Percentiles rank a stretch among this genome's conserved stretches.
Conservation (phyloP, 2,113 vertebrate genomes). For the Chamaetylas fuelleborni region DNA sequence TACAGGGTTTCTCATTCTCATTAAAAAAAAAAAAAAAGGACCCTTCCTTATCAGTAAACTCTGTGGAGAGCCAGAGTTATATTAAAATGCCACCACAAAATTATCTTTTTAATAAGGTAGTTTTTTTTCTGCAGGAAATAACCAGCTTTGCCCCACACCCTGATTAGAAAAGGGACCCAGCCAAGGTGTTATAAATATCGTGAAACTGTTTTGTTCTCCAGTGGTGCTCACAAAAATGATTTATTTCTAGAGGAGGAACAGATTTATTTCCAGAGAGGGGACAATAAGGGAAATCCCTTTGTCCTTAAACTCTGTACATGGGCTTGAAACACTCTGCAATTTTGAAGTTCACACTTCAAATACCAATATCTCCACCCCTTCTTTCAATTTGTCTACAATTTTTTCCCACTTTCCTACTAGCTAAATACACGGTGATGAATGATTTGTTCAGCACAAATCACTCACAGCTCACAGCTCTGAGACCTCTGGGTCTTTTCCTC, state of each 20-base stretch:
- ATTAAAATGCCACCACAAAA: not conserved
- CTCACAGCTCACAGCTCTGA: not conserved
- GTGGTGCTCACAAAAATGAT: not conserved
- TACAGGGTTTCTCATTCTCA: not conserved
- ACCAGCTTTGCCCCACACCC: not conserved
- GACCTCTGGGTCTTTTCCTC: not conserved
- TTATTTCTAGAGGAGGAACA: not conserved
- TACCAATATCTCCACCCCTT: not conserved
- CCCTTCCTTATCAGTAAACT: not conserved
- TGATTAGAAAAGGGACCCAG: conserved; percentile 18
- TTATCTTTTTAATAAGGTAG: not conserved
- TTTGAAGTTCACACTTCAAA: not conserved
- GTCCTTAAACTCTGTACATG: not conserved
- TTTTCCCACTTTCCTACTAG: not conserved
- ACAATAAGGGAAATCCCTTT: not conserved
- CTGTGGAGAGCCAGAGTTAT: not conserved
- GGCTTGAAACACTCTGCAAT: not conserved
- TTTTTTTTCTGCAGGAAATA: not conserved
- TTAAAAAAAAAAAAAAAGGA: not conserved
- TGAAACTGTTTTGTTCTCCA: not conserved
- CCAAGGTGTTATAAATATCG: conserved; percentile 6
- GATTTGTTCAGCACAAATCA: not conserved
- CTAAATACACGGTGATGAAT: not conserved
- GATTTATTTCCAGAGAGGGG: not conserved
- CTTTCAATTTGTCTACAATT: not conserved